Evolutionary conservation across 2,888 invertebrate genomes (phyloP), one percentile per base, ranked within the genome.

Genomic region (Parasteatoda lunata): DNA sequence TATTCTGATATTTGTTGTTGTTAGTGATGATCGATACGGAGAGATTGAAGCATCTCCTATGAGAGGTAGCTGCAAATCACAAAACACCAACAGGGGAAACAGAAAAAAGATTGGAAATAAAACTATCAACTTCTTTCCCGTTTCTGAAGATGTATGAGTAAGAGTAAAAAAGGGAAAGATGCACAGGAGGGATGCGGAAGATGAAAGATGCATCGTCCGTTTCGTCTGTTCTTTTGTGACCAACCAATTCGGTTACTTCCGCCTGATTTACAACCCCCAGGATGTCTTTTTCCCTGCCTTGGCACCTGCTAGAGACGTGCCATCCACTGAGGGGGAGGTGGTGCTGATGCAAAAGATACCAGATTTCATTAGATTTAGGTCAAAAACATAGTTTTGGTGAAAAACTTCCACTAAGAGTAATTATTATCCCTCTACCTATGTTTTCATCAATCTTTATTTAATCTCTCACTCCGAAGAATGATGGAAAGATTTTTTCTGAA

Each of bases 171-270:
- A 48, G 48, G 9, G 68, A 15, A 49, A 72, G 70, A 70, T 52
- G n/a, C 11, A 54, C 51, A 59, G 66, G 65, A 75, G 54, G 84
- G 79, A 84, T 69, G 77, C n/a, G 77, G 76, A 81, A 81, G 87
- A 87, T 87, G 87, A 87, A 78, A 78, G 87, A 82, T 88, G 83
- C 71, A 78, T 79, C 88, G 83, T 88, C 88, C 83, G 72, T 88
- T 76, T 79, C 88, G 88, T 76, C 78, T 83, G 88, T 79, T 88
- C 88, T 87, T 88, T 88, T 88, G 88, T 88, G 88, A 88, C 76
- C 88, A 77, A 73, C 88, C 88, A 88, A 88, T 88, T 88, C 88
- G 78, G 88, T 88, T 88, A 88, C 88, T 88, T 88, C 88, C 88
- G 88, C 88, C 79, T 88, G 88, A 88, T 88, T 88, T 88, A 88